Conservation (phyloP, 2,797 vertebrate species). For the Melanotaenia parkinsoni region DNA sequence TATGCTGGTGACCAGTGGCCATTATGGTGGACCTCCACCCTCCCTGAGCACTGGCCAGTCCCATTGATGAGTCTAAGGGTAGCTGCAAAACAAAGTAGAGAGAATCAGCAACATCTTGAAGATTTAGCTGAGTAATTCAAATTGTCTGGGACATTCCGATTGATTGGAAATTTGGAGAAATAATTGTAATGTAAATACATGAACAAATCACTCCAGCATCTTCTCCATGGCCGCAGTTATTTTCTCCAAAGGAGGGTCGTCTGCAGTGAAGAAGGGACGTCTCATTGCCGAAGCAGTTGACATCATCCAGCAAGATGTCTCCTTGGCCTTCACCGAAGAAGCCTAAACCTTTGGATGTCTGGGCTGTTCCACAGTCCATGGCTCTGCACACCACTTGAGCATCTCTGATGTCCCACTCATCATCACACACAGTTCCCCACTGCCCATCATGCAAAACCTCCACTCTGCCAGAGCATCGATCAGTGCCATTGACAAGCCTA, state of each 20-base stretch:
- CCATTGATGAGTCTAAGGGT: slow-evolving; percentile 67
- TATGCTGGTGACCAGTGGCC: slow-evolving; percentile 57
- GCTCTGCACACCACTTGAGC: slow-evolving; percentile 73
- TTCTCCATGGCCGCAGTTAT: slow-evolving; percentile 71
- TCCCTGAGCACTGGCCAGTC: slow-evolving; percentile 68
- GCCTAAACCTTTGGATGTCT: slow-evolving; percentile 32
- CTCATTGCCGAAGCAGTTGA: slow-evolving; percentile 67
- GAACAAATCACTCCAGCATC: slow-evolving; percentile 75
- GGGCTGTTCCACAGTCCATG: slow-evolving; percentile 71
- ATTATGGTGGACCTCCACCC: slow-evolving; percentile 60
- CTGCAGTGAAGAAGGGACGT: slow-evolving; percentile 60
- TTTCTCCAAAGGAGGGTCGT: slow-evolving; percentile 47
- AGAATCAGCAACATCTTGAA: neutral
- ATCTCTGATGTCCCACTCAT: slow-evolving; percentile 66
- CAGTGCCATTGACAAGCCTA: slow-evolving; percentile 64
- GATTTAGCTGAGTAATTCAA: neutral
- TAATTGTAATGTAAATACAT: slow-evolving; percentile 39
- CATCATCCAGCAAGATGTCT: slow-evolving; percentile 69
- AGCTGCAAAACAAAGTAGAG: slow-evolving; percentile 40
- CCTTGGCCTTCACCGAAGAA: slow-evolving; percentile 68
- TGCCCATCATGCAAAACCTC: slow-evolving; percentile 61
- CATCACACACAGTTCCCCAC: slow-evolving; percentile 79
- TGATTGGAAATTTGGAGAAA: neutral
- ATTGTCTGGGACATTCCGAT: neutral
- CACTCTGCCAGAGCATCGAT: slow-evolving; percentile 74